phyloP scores from a whole-genome alignment of 2,113 vertebrate species.

The Hippocampus guttulatus region DNA sequence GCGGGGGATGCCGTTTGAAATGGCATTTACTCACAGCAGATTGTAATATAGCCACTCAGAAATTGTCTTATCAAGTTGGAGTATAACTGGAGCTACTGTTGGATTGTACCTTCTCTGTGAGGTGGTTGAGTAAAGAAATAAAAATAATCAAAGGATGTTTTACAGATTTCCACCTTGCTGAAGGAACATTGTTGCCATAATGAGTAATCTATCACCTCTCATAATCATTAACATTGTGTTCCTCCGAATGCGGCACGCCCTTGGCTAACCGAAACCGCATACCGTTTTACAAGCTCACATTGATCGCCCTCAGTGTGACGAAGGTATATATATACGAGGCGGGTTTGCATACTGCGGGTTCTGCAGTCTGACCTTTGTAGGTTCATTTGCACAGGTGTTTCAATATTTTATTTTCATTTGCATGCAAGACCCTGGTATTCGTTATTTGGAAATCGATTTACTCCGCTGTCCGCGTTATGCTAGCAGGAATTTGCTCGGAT shows the following conservation, averaged over 20 bases:
- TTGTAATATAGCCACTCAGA: no score
- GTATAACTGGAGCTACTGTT: not conserved
- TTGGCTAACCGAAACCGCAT: constrained; percentile 31
- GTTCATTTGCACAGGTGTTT: constrained; percentile 48
- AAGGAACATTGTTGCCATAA: constrained; percentile 19
- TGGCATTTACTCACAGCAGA: no score
- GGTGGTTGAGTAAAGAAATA: not conserved
- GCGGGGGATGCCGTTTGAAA: no score
- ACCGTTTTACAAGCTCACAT: constrained; percentile 34
- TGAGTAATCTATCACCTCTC: constrained; percentile 51
- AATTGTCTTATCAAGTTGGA: not conserved
- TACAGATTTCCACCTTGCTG: constrained; percentile 5
- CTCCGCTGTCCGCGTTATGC: not conserved
- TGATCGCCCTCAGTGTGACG: constrained; percentile 39
- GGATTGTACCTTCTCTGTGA: not conserved
- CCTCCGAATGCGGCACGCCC: constrained; percentile 20
- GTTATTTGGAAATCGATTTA: constrained; percentile 16
- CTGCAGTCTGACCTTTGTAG: constrained; percentile 6
- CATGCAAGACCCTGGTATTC: constrained; percentile 7
- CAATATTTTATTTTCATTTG: constrained; percentile 31
- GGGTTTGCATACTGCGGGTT: constrained; percentile 16
- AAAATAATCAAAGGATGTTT: constrained; percentile 14
- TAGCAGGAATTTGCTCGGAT: not conserved
- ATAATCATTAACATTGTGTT: constrained; percentile 59
- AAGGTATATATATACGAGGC: constrained; percentile 36